phyloP scores from a whole-genome alignment of 1,140 invertebrate genomes.

The Hylyphantes graminicola region DNA sequence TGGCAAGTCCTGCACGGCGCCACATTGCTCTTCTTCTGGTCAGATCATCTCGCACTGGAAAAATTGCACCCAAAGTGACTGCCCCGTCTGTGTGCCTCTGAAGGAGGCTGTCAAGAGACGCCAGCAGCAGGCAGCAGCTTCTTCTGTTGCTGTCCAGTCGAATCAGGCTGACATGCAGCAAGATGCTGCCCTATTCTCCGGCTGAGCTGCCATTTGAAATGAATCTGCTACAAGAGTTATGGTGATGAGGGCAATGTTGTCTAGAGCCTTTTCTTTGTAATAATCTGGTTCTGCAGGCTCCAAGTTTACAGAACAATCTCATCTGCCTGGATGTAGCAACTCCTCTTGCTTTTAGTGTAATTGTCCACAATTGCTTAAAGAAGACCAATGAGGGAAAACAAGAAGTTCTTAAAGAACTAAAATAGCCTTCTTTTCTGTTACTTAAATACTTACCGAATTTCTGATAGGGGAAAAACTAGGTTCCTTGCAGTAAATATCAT shows the following conservation, averaged over 20 bases:
- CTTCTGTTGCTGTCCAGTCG: constrained; percentile 11
- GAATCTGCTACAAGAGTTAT: constrained; percentile 73
- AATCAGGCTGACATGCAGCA: constrained; percentile 77
- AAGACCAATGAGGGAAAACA: too few species aligned
- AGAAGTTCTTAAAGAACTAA: too few species aligned
- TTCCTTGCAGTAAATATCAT: too few species aligned
- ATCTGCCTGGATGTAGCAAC: constrained; percentile 23
- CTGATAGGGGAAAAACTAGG: too few species aligned
- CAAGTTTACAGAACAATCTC: constrained; percentile 42
- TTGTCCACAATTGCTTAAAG: too few species aligned
- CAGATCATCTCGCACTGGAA: constrained; percentile 99
- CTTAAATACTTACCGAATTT: too few species aligned
- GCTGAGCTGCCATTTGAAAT: constrained; percentile 83
- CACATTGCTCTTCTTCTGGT: constrained; percentile 97
- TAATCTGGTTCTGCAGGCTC: constrained; percentile 36
- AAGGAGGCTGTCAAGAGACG: constrained; percentile 91
- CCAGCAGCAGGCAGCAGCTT: constrained; percentile 64
- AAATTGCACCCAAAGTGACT: constrained; percentile 93
- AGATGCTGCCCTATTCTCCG: constrained; percentile 70
- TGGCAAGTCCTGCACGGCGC: constrained; percentile 87
- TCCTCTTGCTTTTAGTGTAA: not conserved
- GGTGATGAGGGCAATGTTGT: constrained; percentile 20
- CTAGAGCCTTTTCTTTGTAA: constrained; percentile 61
- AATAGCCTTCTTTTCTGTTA: too few species aligned
- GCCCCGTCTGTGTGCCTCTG: constrained; percentile 96